Percentiles rank a stretch among this genome's conserved stretches.
phyloP scores from a whole-genome alignment of 2,113 vertebrate species.

The Heterochromis multidens region DNA sequence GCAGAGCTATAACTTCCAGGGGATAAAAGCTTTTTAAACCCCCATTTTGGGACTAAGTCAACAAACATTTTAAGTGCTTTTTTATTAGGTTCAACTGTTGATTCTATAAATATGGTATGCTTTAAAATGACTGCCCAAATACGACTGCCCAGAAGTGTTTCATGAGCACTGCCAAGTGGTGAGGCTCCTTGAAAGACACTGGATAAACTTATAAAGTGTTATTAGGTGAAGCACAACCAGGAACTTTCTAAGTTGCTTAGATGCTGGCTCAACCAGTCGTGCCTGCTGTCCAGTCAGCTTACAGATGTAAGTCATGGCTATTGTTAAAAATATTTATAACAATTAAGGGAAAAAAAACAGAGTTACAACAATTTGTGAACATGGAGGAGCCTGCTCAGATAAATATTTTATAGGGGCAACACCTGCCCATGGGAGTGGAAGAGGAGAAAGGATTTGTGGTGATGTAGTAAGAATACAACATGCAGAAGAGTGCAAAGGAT shows the following conservation, averaged over 20 bases:
- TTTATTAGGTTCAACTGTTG: neutral
- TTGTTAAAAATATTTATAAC: neutral
- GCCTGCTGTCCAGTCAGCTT: neutral
- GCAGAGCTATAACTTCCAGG: neutral
- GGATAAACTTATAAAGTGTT: neutral
- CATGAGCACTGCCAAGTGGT: neutral
- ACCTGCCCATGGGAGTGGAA: neutral
- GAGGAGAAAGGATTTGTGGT: neutral
- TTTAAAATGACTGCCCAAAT: neutral
- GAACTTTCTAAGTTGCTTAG: neutral
- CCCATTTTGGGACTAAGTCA: neutral
- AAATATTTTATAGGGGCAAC: neutral
- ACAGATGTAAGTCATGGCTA: neutral
- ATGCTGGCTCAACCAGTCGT: neutral
- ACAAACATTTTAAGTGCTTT: too few relatives aligned
- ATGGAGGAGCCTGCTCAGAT: neutral
- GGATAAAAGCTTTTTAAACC: neutral
- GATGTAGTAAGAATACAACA: too few relatives aligned
- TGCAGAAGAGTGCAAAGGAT: neutral
- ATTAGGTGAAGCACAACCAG: too few relatives aligned
- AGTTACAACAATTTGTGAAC: too few relatives aligned
- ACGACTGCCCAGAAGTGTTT: neutral
- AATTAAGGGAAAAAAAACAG: neutral
- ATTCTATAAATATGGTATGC: neutral
- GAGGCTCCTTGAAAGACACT: neutral